Percentiles rank a stretch among this genome's conserved stretches.
phyloP scores from a whole-genome alignment of 2,888 invertebrate species.

The Sarcophaga carnaria region DNA sequence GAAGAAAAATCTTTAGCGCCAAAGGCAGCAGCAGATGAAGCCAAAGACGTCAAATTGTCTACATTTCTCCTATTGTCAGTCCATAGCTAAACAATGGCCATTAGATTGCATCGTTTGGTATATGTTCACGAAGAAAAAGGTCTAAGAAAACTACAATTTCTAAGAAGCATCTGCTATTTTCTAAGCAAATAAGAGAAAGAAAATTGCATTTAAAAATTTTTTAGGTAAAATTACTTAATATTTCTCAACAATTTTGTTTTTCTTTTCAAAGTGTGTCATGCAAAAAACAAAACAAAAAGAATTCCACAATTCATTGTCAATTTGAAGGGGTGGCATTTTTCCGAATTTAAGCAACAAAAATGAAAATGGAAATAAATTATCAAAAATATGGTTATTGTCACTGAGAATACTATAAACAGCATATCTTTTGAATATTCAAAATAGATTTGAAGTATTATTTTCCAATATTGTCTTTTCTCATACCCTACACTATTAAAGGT shows the following conservation, averaged over 20 bases:
- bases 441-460: no score
- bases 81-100: slow-evolving; percentile 51
- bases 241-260: neutral
- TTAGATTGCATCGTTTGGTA: slow-evolving; percentile 53
- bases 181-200: slow-evolving; percentile 5
- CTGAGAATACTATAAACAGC: no score
- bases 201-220: slow-evolving; percentile 11
- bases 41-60: slow-evolving; percentile 67
- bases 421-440: no score
- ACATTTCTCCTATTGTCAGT: slow-evolving; percentile 42
- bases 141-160: slow-evolving; percentile 13
- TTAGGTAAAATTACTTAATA: slow-evolving; percentile 45
- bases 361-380: no score
- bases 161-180: slow-evolving; percentile 59
- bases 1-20: slow-evolving; percentile 56
- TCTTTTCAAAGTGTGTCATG: slow-evolving; percentile 19
- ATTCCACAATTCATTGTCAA: slow-evolving; percentile 35
- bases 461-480: no score
- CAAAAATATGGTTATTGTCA: no score
- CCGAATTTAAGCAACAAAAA: no score
- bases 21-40: slow-evolving; percentile 59
- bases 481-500: no score
- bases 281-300: slow-evolving; percentile 14
- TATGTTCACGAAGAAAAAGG: neutral
- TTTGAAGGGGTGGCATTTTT: slow-evolving; percentile 26